Evolutionary conservation across 2,888 invertebrate species (phyloP).

Genomic region (Gastracanthus pulcherrimus): DNA sequence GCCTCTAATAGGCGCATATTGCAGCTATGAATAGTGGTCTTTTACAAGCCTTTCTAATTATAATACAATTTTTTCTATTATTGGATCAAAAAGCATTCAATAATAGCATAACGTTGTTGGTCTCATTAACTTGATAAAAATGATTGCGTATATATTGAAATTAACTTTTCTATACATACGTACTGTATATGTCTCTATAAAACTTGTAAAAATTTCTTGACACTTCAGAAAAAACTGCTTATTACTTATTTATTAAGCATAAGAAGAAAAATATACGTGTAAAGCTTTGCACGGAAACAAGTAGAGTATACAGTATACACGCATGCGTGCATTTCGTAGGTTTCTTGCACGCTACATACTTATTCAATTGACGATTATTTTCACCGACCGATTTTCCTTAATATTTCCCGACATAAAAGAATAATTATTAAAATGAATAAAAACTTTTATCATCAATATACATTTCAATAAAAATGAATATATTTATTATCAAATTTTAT

Average conservation of each 20-base stretch:
- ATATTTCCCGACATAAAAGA: no score
- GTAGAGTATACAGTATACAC: not conserved
- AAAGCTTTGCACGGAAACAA: not conserved
- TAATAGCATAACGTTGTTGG: no score
- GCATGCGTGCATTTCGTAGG: slow-evolving; percentile 48
- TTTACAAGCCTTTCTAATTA: no score
- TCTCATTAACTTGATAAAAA: no score
- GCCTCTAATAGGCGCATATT: no score
- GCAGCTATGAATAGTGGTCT: no score
- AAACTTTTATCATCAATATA: no score
- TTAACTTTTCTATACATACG: not conserved
- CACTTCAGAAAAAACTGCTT: not conserved
- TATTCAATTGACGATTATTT: not conserved
- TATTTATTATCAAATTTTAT: no score
- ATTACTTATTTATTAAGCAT: not conserved
- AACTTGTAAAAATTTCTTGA: not conserved
- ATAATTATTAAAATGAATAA: no score
- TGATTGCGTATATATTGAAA: not conserved
- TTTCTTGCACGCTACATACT: slow-evolving; percentile 23
- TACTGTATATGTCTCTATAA: not conserved
- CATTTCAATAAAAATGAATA: no score
- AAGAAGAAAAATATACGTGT: not conserved
- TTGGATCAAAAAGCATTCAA: no score
- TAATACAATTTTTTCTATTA: no score
- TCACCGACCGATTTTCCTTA: not conserved